phyloP scores from a whole-genome alignment of 2,888 invertebrate species.

The Mystacides longicornis region DNA sequence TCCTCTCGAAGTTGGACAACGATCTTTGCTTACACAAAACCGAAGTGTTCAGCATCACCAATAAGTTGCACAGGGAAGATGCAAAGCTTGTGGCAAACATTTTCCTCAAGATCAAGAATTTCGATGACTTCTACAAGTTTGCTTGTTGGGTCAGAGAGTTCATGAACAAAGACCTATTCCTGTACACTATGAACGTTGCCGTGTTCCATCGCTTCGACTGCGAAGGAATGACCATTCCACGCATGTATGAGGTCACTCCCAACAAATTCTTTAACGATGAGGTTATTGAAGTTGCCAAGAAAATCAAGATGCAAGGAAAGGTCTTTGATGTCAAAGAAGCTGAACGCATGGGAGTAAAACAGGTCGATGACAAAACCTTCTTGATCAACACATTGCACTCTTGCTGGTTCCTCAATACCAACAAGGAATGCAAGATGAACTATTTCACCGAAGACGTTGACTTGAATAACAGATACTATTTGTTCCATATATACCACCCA shows the following conservation, averaged over 20 bases:
- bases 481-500: conserved; percentile 48
- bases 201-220: conserved; percentile 61
- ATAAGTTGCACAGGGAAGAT: conserved; percentile 54
- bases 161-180: conserved; percentile 67
- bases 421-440: conserved; percentile 38
- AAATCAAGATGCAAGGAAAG: conserved; percentile 56
- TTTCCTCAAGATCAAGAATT: conserved; percentile 61
- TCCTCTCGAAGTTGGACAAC: conserved; percentile 3
- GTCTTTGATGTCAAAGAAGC: conserved; percentile 37
- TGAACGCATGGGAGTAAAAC: conserved; percentile 43
- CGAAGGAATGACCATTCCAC: conserved; percentile 58
- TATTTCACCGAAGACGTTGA: conserved; percentile 63
- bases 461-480: conserved; percentile 52
- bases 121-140: conserved; percentile 58
- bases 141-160: conserved; percentile 63
- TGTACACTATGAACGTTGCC: conserved; percentile 60
- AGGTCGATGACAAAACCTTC: conserved; percentile 46
- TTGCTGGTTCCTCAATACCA: conserved; percentile 49
- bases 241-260: conserved; percentile 71
- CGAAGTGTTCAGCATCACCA: conserved; percentile 54
- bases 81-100: conserved; percentile 56
- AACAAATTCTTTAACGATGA: conserved; percentile 67
- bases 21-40: conserved; percentile 37
- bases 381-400: conserved; percentile 63
- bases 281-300: conserved; percentile 59